These are phyloP conservation scores for Xiphorhynchus elegans DNA, from an alignment of 2,113 vertebrate species.

Conservation along the genomic window DNA sequence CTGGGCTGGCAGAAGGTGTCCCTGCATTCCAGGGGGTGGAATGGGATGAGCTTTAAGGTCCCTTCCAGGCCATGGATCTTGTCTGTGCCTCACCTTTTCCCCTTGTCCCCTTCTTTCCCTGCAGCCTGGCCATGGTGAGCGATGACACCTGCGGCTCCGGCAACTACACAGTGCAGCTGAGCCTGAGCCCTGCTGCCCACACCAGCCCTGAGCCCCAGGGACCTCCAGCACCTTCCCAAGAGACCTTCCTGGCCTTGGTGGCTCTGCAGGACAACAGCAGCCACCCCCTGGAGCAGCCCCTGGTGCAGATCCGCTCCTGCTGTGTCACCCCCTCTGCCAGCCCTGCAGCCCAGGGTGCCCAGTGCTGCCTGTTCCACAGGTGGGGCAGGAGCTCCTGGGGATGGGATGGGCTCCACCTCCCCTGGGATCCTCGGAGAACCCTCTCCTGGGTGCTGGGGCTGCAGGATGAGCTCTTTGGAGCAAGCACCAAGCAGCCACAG, in stretches of 20 bases:
- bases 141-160: slow-evolving; percentile 74
- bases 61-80: not conserved
- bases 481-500: not conserved
- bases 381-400: not conserved
- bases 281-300: slow-evolving; percentile 33
- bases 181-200: slow-evolving; percentile 36
- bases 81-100: not conserved
- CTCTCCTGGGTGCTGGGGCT: not conserved
- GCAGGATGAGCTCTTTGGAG: not conserved
- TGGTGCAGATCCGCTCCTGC: slow-evolving; percentile 72
- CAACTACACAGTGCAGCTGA: slow-evolving; percentile 79
- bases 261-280: slow-evolving; percentile 74
- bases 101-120: not conserved
- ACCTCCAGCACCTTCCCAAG: not conserved
- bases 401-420: not conserved
- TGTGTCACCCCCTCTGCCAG: slow-evolving; percentile 65
- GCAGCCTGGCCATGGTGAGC: slow-evolving; percentile 70
- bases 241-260: slow-evolving; percentile 66
- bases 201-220: slow-evolving; percentile 1
- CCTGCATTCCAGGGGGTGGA: not conserved
- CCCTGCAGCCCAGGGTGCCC: slow-evolving; percentile 22
- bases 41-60: not conserved
- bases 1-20: not conserved
- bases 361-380: slow-evolving; percentile 77
- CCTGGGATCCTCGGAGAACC: not conserved